A percentile compares a stretch with the other conserved stretches of the same genome.
phyloP scores from a whole-genome alignment of 2,797 vertebrate species.

The Gymnoscopelus braueri region DNA sequence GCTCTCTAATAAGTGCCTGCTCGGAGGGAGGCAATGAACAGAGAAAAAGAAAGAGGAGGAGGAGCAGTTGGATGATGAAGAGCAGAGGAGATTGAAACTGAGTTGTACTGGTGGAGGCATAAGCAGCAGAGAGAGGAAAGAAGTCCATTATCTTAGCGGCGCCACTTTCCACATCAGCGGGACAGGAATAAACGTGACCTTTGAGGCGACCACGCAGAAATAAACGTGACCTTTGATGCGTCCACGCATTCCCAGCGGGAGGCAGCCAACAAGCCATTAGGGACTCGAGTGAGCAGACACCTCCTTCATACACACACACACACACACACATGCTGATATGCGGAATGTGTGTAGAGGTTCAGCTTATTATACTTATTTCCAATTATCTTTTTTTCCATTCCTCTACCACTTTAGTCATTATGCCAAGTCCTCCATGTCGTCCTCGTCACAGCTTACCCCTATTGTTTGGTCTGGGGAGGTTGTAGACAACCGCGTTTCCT shows the following conservation, averaged over 20 bases:
- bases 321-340: no score
- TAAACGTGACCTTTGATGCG: constrained; percentile 32
- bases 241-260: constrained; percentile 58
- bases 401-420: no score
- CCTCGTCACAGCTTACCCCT: no score
- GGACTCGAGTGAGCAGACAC: constrained; percentile 47
- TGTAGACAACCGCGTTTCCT: no score
- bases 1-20: constrained; percentile 18
- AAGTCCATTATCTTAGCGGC: constrained; percentile 49
- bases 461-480: no score
- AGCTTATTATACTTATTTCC: no score
- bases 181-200: constrained; percentile 73
- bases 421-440: no score
- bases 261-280: constrained; percentile 60
- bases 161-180: constrained; percentile 58
- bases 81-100: constrained; percentile 12
- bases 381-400: no score
- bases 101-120: not conserved
- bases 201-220: constrained; percentile 28
- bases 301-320: constrained; percentile 36
- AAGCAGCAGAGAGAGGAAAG: constrained; percentile 30
- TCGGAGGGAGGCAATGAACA: not conserved
- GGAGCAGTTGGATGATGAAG: constrained; percentile 30
- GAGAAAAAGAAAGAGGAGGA: not conserved
- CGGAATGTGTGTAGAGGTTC: no score